These are phyloP conservation scores for Heliconius hewitsoni DNA, from an alignment of 1,140 invertebrate species.

Conservation along the genomic window DNA sequence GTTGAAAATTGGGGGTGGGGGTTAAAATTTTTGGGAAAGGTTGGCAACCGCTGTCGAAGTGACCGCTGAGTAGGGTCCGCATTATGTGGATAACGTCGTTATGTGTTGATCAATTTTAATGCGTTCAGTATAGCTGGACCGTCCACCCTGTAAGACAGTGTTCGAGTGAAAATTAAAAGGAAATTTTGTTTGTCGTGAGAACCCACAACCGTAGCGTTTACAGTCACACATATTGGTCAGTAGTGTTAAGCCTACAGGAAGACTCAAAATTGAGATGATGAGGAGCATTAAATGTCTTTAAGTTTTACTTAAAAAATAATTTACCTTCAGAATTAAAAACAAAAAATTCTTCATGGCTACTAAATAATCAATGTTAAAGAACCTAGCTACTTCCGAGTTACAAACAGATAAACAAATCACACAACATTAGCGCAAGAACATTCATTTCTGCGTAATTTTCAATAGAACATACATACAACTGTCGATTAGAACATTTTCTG, in stretches of 20 bases:
- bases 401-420: slow-evolving; percentile 20
- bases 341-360: too few relatives aligned
- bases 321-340: too few relatives aligned
- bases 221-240: too few relatives aligned
- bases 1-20: slow-evolving; percentile 63
- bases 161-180: neutral
- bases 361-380: neutral
- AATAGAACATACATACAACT: slow-evolving; percentile 2
- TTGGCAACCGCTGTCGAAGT: slow-evolving; percentile 76
- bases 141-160: slow-evolving; percentile 6
- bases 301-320: too few relatives aligned
- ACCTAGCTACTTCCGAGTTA: neutral
- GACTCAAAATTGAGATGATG: too few relatives aligned
- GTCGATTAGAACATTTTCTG: slow-evolving; percentile 3
- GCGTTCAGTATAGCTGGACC: slow-evolving; percentile 43
- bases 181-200: neutral
- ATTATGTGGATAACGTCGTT: slow-evolving; percentile 79
- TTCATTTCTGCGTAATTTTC: slow-evolving; percentile 6
- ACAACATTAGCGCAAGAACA: slow-evolving; percentile 14
- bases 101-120: slow-evolving; percentile 81
- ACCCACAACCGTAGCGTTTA: too few relatives aligned
- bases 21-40: slow-evolving; percentile 57
- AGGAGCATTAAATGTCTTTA: too few relatives aligned
- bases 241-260: too few relatives aligned
- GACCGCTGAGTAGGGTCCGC: slow-evolving; percentile 79